These are phyloP conservation scores for Gastrophysa polygoni DNA, from an alignment of 2,888 invertebrate genomes.

Conservation along the genomic window DNA sequence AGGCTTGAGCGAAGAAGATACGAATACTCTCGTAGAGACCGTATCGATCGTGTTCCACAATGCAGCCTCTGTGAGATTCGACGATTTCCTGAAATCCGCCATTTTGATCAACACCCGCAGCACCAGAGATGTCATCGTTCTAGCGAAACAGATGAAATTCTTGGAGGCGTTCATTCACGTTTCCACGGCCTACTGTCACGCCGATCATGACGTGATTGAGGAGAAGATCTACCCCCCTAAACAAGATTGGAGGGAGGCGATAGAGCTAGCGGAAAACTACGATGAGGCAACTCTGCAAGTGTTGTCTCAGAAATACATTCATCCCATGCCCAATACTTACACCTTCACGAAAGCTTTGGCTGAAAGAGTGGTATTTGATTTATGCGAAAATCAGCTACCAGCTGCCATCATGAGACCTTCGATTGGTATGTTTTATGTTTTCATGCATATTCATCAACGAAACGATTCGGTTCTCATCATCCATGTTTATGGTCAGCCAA, in stretches of 20 bases:
- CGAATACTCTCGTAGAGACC: conserved; percentile 62
- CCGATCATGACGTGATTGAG: conserved; percentile 68
- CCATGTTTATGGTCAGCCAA: neutral
- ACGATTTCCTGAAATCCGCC: conserved; percentile 74
- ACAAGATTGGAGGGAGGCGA: conserved; percentile 71
- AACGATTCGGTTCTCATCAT: no score
- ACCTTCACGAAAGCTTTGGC: conserved; percentile 88
- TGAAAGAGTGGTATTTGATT: conserved; percentile 77
- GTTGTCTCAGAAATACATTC: conserved; percentile 66
- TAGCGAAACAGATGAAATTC: conserved; percentile 65
- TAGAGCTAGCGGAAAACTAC: conserved; percentile 67
- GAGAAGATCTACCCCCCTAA: conserved; percentile 77
- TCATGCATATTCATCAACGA: no score
- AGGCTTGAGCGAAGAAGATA: conserved; percentile 63
- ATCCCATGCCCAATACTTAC: conserved; percentile 85
- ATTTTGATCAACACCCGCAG: conserved; percentile 70
- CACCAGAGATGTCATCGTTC: conserved; percentile 67
- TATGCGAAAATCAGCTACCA: conserved; percentile 66
- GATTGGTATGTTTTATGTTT: conserved; percentile 66
- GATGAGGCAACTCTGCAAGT: conserved; percentile 58
- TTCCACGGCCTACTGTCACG: conserved; percentile 88
- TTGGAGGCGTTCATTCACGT: conserved; percentile 72
- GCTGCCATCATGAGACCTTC: conserved; percentile 84
- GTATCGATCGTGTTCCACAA: conserved; percentile 77
- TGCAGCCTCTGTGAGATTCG: conserved; percentile 85